A percentile compares a stretch with the other conserved stretches of the same genome.
phyloP scores from a whole-genome alignment of 2,113 vertebrate genomes.

The Silurus asotus region DNA sequence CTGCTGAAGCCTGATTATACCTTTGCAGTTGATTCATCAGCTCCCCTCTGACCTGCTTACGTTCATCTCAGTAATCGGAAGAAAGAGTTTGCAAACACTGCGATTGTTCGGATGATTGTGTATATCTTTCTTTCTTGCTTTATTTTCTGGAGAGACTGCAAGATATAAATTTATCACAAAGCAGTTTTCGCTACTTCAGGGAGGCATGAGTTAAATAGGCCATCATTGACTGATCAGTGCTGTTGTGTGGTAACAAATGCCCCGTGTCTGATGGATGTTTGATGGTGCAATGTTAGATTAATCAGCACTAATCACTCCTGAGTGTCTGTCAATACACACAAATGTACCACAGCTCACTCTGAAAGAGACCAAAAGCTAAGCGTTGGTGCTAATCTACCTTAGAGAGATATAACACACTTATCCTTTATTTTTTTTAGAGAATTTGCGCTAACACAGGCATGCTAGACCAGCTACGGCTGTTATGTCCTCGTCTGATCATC shows the following conservation, averaged over 20 bases:
- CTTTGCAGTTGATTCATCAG: constrained; percentile 36
- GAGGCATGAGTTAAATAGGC: background rate
- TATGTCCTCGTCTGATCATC: background rate
- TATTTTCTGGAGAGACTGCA: background rate
- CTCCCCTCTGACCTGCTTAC: constrained; percentile 29
- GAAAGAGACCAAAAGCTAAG: background rate
- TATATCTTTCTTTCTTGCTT: background rate
- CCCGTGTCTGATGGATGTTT: constrained; percentile 56
- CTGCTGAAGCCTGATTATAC: constrained; percentile 32
- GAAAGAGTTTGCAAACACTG: constrained; percentile 34
- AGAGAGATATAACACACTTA: background rate
- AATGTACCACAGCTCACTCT: background rate
- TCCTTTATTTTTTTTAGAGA: background rate
- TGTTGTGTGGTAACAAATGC: constrained; percentile 57
- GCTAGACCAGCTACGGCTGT: background rate
- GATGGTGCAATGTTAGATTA: constrained; percentile 45
- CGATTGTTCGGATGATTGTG: constrained; percentile 13
- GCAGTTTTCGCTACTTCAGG: background rate
- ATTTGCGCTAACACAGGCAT: background rate
- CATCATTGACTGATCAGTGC: constrained; percentile 58
- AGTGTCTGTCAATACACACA: background rate
- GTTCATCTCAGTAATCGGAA: background rate
- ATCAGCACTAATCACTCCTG: constrained; percentile 62
- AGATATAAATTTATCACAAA: background rate
- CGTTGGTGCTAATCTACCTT: background rate